These are phyloP conservation scores for Alethe diademata DNA, from an alignment of 2,113 vertebrate species.

Conservation along the genomic window DNA sequence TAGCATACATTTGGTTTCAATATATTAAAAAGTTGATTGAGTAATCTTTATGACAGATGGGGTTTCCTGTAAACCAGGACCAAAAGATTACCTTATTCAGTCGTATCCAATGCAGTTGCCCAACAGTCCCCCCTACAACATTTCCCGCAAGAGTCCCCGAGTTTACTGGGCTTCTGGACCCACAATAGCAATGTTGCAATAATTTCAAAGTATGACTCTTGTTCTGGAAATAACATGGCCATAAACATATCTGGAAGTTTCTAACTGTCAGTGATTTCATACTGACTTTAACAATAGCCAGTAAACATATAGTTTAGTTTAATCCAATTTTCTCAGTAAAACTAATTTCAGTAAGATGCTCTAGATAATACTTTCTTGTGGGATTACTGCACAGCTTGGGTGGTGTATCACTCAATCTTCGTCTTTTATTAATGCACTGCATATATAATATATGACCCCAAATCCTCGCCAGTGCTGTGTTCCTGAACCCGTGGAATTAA, in stretches of 20 bases:
- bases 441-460: not conserved
- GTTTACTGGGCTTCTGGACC: conserved; percentile 14
- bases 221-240: conserved; percentile 17
- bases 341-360: conserved; percentile 1
- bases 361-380: conserved; percentile 5
- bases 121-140: not conserved
- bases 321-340: not conserved
- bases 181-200: not conserved
- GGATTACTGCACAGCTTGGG: conserved; percentile 8
- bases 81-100: conserved; percentile 30
- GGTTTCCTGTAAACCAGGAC: conserved; percentile 19
- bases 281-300: conserved; percentile 23
- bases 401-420: conserved; percentile 15
- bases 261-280: conserved; percentile 20
- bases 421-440: not conserved
- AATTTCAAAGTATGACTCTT: conserved; percentile 1
- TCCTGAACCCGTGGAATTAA: conserved; percentile 20
- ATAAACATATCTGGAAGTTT: conserved; percentile 18
- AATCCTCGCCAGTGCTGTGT: not conserved
- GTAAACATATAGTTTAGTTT: conserved; percentile 5
- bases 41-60: not conserved
- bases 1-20: conserved; percentile 32
- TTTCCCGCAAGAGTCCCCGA: not conserved
- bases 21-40: not conserved
- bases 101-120: not conserved